Base-by-base conservation (phyloP, 2,797 vertebrate genomes). In the Nothura maculosa region DNA sequence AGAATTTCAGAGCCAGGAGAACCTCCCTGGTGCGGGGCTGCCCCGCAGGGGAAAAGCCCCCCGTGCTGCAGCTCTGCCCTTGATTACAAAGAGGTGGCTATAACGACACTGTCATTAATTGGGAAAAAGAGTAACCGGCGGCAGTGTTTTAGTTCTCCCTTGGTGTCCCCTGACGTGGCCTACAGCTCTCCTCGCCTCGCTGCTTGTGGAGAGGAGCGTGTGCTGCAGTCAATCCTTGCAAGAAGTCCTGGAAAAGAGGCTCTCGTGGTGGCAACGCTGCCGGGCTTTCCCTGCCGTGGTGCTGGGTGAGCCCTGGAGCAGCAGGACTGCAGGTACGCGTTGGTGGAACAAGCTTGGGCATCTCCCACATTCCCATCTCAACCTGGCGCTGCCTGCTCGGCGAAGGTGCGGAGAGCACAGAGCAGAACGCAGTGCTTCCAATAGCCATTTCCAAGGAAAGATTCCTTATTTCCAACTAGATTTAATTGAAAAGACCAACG, bases 201-300 rank as follows among this genome's bases (percentile, higher is more conserved):
- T 25, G 27, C 62, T 62, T 28, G 68, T 28, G 57, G 58, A 48
- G 36, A 18, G 92, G 92, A 84, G 21, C 52, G 36, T 85, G 85
- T 69, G 73, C 24, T 70, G 70, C 9, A 50, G 25, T 25, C 24
- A 48, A 25, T 48, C 47, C 47, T 62, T 81, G 60, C 54, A 67
- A 36, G 60, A 63, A 85, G 75, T 86, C 58, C 81, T 90, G 67
- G 32, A 42, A 58, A 85, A 75, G 76, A 75, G 70, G 67, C 22
- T 45, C 76, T 69, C 62, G 62, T 90, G 81, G 81, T 76, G 88
- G 88, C 70, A 69, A 81, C 76, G 75, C n/a, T 89, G 70, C 61
- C 30, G 78, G 74, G 15, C n/a, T 4, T 48, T 90, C 87, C 75
- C 17, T 12, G 64, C 60, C 94, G 34, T 54, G 20, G 48, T 63